Evolutionary conservation across 1,140 invertebrate genomes (phyloP), one percentile per base, ranked within the genome.

Genomic region (Caenorhabditis briggsae): DNA sequence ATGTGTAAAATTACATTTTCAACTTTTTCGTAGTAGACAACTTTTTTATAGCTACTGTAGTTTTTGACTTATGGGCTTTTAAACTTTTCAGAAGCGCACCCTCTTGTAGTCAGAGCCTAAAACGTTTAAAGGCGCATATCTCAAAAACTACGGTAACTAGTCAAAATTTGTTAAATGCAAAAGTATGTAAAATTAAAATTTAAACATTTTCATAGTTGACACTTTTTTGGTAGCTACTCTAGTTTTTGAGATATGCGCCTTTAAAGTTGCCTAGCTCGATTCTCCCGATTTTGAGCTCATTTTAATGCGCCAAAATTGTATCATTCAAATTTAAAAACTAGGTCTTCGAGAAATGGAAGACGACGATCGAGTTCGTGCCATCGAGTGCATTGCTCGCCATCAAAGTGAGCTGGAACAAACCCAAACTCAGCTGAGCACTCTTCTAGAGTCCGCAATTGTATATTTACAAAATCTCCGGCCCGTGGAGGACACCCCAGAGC

Each of bases 311-410:
- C 1, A 33, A 33, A 33, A 1, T 33, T 33, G 33, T 33, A 33
- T 33, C 1, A 53, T 16, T 48, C n/a, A 41, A 12, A 16, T 18
- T 33, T 18, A 5, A 18, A 14, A 16, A 25, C 16, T 23, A 78
- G 70, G 70, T 20, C 48, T 86, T 5, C 50, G 78, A 33, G 85
- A 82, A 64, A 86, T 86, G 85, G 85, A 86, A 70, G 85, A 86
- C 56, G 59, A 53, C 41, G 87, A 88, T 53, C 65, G 78, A 7
- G 41, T 82, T 8, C 86, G 83, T n/a, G 88, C 88, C 43, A 89
- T 89, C 46, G 88, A 89, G 53, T 89, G 86, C 33, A 89, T 89
- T 43, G 88, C 89, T 20, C 83, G 87, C 16, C 88, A 89, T 55
- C 88, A 89, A 56, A 82, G 78, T 23, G 82, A 70, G 6, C 84